phyloP scores from a whole-genome alignment of 2,888 invertebrate species.

The Colletes collaris region DNA sequence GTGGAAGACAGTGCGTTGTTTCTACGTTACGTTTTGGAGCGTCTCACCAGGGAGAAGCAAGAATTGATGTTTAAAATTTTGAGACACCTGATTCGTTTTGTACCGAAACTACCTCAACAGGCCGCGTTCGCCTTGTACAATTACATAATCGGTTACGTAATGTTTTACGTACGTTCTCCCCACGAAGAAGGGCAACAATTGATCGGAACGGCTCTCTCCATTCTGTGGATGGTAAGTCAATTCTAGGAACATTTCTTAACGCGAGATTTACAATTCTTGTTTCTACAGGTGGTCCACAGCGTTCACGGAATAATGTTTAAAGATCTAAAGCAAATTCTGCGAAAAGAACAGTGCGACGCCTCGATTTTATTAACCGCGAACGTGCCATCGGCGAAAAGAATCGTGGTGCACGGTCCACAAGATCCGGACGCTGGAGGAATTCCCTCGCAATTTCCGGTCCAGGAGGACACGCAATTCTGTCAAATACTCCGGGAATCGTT shows the following conservation, averaged over 20 bases:
- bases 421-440: constrained; percentile 96
- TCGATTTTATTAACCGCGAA: constrained; percentile 98
- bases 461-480: constrained; percentile 98
- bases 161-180: constrained; percentile 99
- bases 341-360: constrained; percentile 99
- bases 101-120: constrained; percentile 96
- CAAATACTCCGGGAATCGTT: constrained; percentile 97
- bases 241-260: background rate
- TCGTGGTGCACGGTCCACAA: constrained; percentile 97
- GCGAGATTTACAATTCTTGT: background rate
- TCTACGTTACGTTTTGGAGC: constrained; percentile 96
- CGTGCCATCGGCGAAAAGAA: constrained; percentile 99
- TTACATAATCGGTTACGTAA: constrained; percentile 99
- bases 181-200: constrained; percentile 97
- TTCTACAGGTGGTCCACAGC: constrained; percentile 94
- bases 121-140: constrained; percentile 99
- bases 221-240: constrained; percentile 95
- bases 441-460: constrained; percentile 99
- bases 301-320: constrained; percentile 99
- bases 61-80: constrained; percentile 97
- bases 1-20: constrained; percentile 99
- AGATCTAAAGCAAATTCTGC: constrained; percentile 98
- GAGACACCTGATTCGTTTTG: constrained; percentile 95
- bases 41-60: constrained; percentile 96
- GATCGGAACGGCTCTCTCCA: constrained; percentile 96